These are phyloP conservation scores for Cetoscarus ocellatus DNA, from an alignment of 2,797 vertebrate species.

Conservation along the genomic window DNA sequence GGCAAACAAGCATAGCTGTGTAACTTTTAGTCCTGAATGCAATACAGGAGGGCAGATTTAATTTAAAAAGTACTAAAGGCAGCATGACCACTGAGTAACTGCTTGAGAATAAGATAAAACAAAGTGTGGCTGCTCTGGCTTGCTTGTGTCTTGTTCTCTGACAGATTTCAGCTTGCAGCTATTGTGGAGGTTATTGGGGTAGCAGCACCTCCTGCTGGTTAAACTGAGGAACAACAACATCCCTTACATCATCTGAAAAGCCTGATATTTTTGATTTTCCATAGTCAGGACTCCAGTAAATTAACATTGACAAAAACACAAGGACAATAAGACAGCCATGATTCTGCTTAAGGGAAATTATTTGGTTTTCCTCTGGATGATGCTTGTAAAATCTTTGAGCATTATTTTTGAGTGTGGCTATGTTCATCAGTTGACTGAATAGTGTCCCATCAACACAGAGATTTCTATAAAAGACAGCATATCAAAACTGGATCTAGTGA, in stretches of 20 bases:
- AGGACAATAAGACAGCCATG: not conserved
- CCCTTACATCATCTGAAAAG: not conserved
- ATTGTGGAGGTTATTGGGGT: constrained; percentile 21
- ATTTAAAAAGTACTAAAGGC: constrained; percentile 25
- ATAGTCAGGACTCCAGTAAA: not conserved
- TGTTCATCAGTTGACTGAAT: constrained; percentile 30
- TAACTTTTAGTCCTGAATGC: not conserved
- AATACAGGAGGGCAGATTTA: constrained; percentile 36
- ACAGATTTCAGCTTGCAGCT: constrained; percentile 16
- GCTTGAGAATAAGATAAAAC: constrained; percentile 15
- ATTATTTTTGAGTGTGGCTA: constrained; percentile 16
- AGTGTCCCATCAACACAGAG: constrained; percentile 18
- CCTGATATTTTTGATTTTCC: not conserved
- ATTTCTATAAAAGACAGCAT: not conserved
- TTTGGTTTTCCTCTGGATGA: constrained; percentile 20
- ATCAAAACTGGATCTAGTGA: not conserved
- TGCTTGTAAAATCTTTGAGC: constrained; percentile 5
- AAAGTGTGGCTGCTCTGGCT: constrained; percentile 5
- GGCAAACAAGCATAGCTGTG: not conserved
- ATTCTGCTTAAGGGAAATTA: not conserved
- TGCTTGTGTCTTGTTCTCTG: constrained; percentile 7
- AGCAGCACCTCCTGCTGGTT: constrained; percentile 72
- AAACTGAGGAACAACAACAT: constrained; percentile 24
- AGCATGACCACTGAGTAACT: constrained; percentile 9
- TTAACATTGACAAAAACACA: constrained; percentile 7